Percentiles rank a stretch among this genome's conserved stretches.
These are phyloP conservation scores for Apotomis betuletana DNA, from an alignment of 2,888 invertebrate species.

Conservation along the genomic window DNA sequence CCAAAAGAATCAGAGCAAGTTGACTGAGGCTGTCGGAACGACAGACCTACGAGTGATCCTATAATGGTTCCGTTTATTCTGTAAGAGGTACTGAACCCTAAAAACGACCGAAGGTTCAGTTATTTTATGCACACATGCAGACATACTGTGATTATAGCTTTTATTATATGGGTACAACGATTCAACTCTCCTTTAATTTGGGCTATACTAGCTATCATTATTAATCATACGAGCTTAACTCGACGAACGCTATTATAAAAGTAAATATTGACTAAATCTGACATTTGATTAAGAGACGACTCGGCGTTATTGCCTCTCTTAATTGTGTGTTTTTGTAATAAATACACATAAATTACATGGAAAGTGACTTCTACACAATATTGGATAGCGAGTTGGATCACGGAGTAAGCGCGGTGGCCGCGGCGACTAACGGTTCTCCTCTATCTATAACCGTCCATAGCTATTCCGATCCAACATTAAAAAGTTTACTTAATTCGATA, in stretches of 20 bases:
- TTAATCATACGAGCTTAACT: conserved; percentile 76
- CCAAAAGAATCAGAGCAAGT: too few relatives aligned
- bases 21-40: too few relatives aligned
- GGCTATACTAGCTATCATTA: conserved; percentile 62
- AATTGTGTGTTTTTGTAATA: conserved; percentile 60
- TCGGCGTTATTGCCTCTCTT: conserved; percentile 58
- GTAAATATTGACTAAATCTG: conserved; percentile 78
- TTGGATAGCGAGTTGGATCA: conserved; percentile 48
- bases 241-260: conserved; percentile 74
- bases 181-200: conserved; percentile 56
- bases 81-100: too few relatives aligned
- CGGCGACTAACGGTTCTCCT: conserved; percentile 50
- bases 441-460: conserved; percentile 46
- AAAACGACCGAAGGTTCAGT: neutral
- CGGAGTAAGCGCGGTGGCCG: conserved; percentile 50
- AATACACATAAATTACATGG: conserved; percentile 58
- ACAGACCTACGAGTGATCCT: too few relatives aligned
- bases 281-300: conserved; percentile 79
- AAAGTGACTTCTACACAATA: conserved; percentile 49
- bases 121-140: conserved; percentile 28
- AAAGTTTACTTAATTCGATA: conserved; percentile 60
- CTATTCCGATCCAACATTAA: conserved; percentile 48
- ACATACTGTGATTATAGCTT: conserved; percentile 33
- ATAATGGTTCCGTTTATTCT: too few relatives aligned
- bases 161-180: neutral